Conservation (phyloP, 2,797 vertebrate species). For the Neomorphus geoffroyi region DNA sequence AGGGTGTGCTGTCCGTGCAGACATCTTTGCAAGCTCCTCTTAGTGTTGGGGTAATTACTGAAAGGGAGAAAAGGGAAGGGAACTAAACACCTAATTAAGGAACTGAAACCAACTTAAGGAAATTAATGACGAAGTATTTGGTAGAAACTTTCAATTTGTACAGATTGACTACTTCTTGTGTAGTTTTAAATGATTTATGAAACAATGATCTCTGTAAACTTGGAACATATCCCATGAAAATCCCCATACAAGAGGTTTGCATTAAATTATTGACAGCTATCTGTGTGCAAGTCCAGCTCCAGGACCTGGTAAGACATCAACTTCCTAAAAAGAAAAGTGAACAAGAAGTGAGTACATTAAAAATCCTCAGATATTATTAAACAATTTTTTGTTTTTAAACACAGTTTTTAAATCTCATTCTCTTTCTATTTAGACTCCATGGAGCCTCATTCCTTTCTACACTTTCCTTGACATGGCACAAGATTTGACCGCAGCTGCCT, state of each 20-base stretch:
- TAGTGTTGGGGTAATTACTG: background rate
- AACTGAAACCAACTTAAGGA: background rate
- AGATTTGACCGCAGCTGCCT: background rate
- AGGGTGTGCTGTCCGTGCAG: background rate
- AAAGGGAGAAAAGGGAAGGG: background rate
- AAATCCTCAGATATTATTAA: background rate
- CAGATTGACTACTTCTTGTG: background rate
- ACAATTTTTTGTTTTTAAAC: fast-evolving
- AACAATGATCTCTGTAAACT: background rate
- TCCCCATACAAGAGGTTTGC: background rate
- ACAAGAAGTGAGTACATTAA: background rate
- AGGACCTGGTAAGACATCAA: background rate
- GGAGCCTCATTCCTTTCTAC: background rate
- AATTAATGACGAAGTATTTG: background rate
- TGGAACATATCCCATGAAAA: background rate
- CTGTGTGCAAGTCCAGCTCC: background rate
- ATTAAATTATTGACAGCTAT: background rate
- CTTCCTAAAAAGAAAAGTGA: background rate
- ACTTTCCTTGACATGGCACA: background rate
- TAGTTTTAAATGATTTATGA: background rate
- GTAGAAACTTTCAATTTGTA: background rate
- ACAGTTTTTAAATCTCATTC: fast-evolving
- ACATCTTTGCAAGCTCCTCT: background rate
- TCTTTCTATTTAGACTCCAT: background rate
- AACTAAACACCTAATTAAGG: background rate